phyloP scores from a whole-genome alignment of 2,888 invertebrate genomes.

The Blastobasis adustella region DNA sequence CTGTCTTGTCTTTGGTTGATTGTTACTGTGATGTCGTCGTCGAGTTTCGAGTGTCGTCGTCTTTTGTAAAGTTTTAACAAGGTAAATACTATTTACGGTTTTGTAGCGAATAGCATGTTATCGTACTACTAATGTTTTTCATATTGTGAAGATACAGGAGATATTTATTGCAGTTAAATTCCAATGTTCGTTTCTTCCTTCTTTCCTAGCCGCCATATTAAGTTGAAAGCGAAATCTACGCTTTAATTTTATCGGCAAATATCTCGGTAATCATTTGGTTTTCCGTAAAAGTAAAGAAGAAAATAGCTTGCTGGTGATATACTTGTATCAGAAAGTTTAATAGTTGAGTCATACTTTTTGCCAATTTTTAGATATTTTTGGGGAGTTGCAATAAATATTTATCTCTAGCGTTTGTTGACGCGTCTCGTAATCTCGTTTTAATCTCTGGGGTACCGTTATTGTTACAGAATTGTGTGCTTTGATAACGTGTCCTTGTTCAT shows the following conservation, averaged over 20 bases:
- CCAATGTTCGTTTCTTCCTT: neutral
- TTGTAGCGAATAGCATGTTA: neutral
- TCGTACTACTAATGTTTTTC: constrained; percentile 1
- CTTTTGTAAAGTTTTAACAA: constrained; percentile 71
- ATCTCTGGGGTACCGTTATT: constrained; percentile 17
- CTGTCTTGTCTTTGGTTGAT: constrained; percentile 21
- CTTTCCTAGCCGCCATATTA: constrained; percentile 56
- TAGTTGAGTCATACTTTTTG: neutral
- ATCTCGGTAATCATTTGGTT: constrained; percentile 40
- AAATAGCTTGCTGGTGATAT: too few relatives aligned
- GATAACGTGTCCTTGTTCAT: constrained; percentile 22
- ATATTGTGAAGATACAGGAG: neutral
- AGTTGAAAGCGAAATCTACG: constrained; percentile 39
- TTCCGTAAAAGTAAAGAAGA: constrained; percentile 6
- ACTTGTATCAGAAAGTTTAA: too few relatives aligned
- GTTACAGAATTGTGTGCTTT: constrained; percentile 14
- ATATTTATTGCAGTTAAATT: neutral
- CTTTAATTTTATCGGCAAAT: constrained; percentile 41
- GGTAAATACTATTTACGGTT: constrained; percentile 36
- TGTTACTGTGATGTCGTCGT: constrained; percentile 65
- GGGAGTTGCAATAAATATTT: constrained; percentile 2
- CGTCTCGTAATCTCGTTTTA: constrained; percentile 42
- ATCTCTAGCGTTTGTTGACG: constrained; percentile 55
- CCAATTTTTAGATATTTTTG: constrained; percentile 1
- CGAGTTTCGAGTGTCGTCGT: constrained; percentile 68